Base-by-base conservation (phyloP, 1,140 invertebrate species). In the Papilio machaon region DNA sequence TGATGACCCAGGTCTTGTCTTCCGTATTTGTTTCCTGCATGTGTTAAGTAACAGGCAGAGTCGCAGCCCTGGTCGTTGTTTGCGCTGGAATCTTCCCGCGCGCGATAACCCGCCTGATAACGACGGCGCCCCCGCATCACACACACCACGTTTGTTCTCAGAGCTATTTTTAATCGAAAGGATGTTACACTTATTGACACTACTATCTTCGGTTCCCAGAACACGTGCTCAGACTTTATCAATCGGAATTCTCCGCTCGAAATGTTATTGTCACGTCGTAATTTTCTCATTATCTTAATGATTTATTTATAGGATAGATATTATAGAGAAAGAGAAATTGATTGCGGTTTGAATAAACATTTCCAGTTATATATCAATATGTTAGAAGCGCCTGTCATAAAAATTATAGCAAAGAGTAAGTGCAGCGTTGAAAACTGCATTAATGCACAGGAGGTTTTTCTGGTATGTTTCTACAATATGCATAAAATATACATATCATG, bases 51-150 rank as follows among this genome's bases (percentile, higher is more conserved):
- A 80, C 60, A 10, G 9, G 2, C 8, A 52, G 10, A 47, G 43
- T 30, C 74, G 76, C 76, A 78, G 76, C 76, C 52, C 76, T 78
- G 52, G 79, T 70, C 64, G 85, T 92, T 92, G 90, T 93, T 94
- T 92, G 89, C 87, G 67, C 84, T 94, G 92, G 91, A 94, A 92
- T 94, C 90, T 91, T 94, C 89, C 91, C 91, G 86, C 86, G 81
- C 80, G 67, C 78, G 91, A 92, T 94, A 94, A 91, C 92, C 90
- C 82, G 64, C 76, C 23, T 54, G 80, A 83, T 90, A 90, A 87
- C 90, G 79, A 19, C 83, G 86, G 85, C 89, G 85, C 77, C 82
- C 86, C 83, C 84, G 87, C 91, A 90, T 89, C 88, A 91, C 90
- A 91, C 88, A 91, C 90, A 91, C 90, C 82, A 79, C 60, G 70